Conservation (phyloP, 2,113 vertebrate species). For the Ptychochromis oligacanthus region DNA sequence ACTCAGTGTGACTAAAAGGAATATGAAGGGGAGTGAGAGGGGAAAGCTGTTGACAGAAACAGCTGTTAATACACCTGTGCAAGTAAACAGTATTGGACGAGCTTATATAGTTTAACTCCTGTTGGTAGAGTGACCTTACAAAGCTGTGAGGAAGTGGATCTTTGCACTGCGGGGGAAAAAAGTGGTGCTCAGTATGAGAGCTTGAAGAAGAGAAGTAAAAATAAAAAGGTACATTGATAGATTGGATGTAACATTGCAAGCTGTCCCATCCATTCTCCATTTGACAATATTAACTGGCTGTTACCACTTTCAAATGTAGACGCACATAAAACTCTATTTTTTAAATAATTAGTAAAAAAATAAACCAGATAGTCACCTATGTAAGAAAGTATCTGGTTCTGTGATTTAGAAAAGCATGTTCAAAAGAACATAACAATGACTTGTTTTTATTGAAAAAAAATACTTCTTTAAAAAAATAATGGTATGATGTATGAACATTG, state of each 20-base stretch:
- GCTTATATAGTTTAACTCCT: background rate
- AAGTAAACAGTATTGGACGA: constrained; percentile 26
- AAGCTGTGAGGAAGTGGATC: background rate
- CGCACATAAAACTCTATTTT: background rate
- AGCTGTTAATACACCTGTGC: constrained; percentile 47
- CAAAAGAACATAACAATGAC: background rate
- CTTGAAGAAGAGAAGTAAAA: too few relatives aligned
- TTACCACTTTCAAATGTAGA: background rate
- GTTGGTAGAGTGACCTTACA: background rate
- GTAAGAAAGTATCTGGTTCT: background rate
- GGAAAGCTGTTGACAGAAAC: constrained; percentile 33
- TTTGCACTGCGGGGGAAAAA: background rate
- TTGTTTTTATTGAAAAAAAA: background rate
- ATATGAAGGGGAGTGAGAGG: constrained; percentile 41
- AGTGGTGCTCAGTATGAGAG: background rate
- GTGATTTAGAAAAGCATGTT: background rate
- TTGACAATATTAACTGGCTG: background rate
- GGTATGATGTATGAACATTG: too few relatives aligned
- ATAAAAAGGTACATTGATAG: too few relatives aligned
- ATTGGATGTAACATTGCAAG: too few relatives aligned
- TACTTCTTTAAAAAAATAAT: too few relatives aligned
- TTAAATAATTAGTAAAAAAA: background rate
- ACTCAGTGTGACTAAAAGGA: constrained; percentile 44
- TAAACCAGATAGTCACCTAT: background rate
- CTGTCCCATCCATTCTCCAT: too few relatives aligned